Base-by-base conservation (phyloP, 2,113 vertebrate genomes). In the Anser brachyrhynchus region DNA sequence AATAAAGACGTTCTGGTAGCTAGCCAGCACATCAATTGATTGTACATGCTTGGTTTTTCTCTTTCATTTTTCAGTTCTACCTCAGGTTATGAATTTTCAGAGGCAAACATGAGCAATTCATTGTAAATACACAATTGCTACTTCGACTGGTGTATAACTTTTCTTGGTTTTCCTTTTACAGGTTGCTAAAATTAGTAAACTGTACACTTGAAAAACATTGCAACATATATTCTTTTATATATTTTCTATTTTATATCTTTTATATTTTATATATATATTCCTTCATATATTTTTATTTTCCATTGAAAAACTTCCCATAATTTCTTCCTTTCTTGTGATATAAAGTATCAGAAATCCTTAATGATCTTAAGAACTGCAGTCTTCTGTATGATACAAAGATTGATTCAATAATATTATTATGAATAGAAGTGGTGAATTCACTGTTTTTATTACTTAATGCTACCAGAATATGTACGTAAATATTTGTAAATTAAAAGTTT, bases 1-100 rank as follows among this genome's bases (percentile, higher is more conserved):
- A 93, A 86, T 94, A 81, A 90, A 96, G 92, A 57, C 67, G 44
- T 91, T 85, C 93, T 93, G 61, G 46, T 52, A 54, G 54, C 77
- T 26, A 81, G 62, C 33, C 78, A 96, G 59, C 69, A 71, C 51
- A 91, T 75, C 70, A 95, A 80, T 72, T 77, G 72, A 95, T 94
- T 92, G 90, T 88, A 49, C 33, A 92, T 77, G 61, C 55, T 88
- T 61, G 80, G 10, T 37, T 92, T 93, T 93, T 76, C 13, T 3
- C 46, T 90, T 78, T 35, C 84, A 69, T 67, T 91, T 91, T 84
- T 96, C 65, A 75, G 29, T 76, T 64, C 89, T 87, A 52, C 70
- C 61, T 91, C 10, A 26, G 33, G 65, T 80, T 94, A 87, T 89
- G 55, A 74, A 93, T 94, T 96, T 88, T 93, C 82, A 78, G 82